A percentile compares a stretch with the other conserved stretches of the same genome.
Conservation (phyloP, 2,113 vertebrate genomes). For the Triplophysa tibetana region DNA sequence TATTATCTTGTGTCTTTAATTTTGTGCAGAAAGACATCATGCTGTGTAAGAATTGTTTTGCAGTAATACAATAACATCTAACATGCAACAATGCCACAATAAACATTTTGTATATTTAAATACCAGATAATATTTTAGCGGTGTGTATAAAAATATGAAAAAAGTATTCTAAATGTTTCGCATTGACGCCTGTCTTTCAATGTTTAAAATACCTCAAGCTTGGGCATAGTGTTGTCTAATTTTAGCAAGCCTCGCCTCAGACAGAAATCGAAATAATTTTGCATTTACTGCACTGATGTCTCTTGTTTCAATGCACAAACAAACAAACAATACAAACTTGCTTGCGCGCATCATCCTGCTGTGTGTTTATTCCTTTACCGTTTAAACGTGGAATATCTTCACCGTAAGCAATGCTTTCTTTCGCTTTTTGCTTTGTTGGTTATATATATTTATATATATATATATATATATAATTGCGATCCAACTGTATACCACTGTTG, state of each 20-base stretch:
- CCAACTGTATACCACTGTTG: slow-evolving; percentile 67
- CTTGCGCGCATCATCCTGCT: slow-evolving; percentile 21
- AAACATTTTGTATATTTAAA: background rate
- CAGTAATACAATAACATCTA: too few relatives aligned
- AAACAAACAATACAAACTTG: slow-evolving; percentile 43
- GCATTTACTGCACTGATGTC: slow-evolving; percentile 31
- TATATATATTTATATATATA: slow-evolving; percentile 62
- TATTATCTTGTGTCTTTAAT: too few relatives aligned
- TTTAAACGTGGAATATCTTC: slow-evolving; percentile 52
- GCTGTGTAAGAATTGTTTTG: too few relatives aligned
- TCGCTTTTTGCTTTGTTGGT: slow-evolving; percentile 60
- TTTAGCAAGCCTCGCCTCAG: slow-evolving; percentile 30
- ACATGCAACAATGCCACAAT: too few relatives aligned
- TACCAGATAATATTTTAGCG: background rate
- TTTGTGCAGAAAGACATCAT: too few relatives aligned
- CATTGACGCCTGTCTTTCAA: background rate
- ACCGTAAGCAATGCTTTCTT: slow-evolving; percentile 44
- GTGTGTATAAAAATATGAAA: background rate
- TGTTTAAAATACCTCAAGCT: slow-evolving; percentile 24
- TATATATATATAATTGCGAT: slow-evolving; percentile 76
- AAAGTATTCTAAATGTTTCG: background rate
- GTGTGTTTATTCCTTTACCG: slow-evolving; percentile 52
- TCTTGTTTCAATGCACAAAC: slow-evolving; percentile 33
- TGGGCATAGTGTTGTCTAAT: slow-evolving; percentile 33
- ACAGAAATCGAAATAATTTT: slow-evolving; percentile 34